phyloP scores from a whole-genome alignment of 2,888 invertebrate genomes.

The Rhagophthalmus giganteus region DNA sequence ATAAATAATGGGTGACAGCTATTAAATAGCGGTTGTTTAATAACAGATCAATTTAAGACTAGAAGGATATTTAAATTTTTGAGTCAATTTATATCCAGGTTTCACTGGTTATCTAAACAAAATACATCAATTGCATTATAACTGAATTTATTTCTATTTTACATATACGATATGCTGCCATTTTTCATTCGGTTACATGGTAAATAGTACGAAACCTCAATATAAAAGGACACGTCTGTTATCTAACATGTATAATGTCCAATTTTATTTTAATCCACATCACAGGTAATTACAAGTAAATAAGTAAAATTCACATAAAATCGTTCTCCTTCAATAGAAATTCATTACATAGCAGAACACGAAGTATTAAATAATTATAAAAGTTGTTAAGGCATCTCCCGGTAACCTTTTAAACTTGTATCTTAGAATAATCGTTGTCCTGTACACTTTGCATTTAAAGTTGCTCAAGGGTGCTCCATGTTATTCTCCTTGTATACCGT shows the following conservation, averaged over 20 bases:
- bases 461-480: too few relatives aligned
- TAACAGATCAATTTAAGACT: constrained; percentile 3
- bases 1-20: constrained; percentile 1
- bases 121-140: neutral
- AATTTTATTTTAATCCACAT: neutral
- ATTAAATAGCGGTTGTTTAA: constrained; percentile 5
- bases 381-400: constrained; percentile 6
- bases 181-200: neutral
- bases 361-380: neutral
- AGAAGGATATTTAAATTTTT: constrained; percentile 1
- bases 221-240: neutral
- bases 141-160: neutral
- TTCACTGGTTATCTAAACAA: neutral
- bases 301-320: constrained; percentile 17
- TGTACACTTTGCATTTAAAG: too few relatives aligned
- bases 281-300: constrained; percentile 1
- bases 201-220: neutral
- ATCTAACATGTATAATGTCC: neutral
- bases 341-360: constrained; percentile 14
- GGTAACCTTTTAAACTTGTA: too few relatives aligned
- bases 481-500: too few relatives aligned
- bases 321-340: constrained; percentile 1
- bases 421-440: too few relatives aligned
- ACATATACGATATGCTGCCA: neutral
- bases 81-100: neutral